Percentiles rank a stretch among this genome's conserved stretches.
phyloP scores from a whole-genome alignment of 2,113 vertebrate genomes.

The Micromys minutus region DNA sequence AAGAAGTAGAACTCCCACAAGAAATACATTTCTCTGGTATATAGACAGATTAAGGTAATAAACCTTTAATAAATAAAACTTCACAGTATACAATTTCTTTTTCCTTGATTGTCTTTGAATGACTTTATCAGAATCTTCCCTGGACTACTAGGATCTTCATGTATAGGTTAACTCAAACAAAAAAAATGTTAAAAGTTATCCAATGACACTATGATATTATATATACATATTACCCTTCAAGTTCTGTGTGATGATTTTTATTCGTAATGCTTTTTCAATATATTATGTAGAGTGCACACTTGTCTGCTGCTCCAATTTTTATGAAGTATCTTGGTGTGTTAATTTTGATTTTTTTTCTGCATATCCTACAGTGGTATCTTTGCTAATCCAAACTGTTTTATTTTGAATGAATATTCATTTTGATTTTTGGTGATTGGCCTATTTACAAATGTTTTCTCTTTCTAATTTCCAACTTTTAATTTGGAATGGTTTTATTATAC shows the following conservation, averaged over 20 bases:
- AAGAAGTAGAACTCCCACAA: not conserved
- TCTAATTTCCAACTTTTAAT: not conserved
- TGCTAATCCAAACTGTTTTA: not conserved
- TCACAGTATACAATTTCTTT: not conserved
- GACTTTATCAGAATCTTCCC: not conserved
- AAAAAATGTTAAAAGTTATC: slow-evolving; percentile 17
- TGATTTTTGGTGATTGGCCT: not conserved
- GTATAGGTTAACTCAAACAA: not conserved
- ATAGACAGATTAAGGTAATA: not conserved
- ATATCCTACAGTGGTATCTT: not conserved
- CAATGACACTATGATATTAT: not conserved
- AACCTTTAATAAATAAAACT: not conserved
- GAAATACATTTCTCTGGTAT: not conserved
- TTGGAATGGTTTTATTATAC: not conserved
- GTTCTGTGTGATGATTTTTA: not conserved
- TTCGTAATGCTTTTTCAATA: not conserved
- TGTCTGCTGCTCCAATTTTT: slow-evolving; percentile 11
- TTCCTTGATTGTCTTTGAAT: not conserved
- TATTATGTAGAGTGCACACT: not conserved
- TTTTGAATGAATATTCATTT: slow-evolving; percentile 21
- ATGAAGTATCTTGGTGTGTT: not conserved
- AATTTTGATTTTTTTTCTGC: not conserved
- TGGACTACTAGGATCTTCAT: not conserved
- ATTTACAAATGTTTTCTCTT: not conserved
- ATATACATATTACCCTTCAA: not conserved